phyloP scores from a whole-genome alignment of 2,888 invertebrate genomes.

The Microplitis deprimator region DNA sequence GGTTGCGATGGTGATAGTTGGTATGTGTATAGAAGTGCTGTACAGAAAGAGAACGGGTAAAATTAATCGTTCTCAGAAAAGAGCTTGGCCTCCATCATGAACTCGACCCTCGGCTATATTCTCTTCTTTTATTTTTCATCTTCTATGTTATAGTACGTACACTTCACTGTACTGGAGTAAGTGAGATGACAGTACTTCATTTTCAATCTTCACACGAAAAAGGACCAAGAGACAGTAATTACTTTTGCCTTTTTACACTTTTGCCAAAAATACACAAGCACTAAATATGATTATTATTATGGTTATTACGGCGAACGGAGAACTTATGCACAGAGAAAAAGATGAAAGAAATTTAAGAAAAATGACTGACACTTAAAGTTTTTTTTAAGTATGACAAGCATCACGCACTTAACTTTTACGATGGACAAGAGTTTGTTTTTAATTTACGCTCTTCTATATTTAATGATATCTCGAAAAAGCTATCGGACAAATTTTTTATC shows the following conservation, averaged over 20 bases:
- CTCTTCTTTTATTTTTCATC: conserved; percentile 4
- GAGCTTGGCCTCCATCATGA: conserved; percentile 29
- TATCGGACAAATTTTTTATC: not conserved
- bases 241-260: conserved; percentile 18
- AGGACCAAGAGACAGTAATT: conserved; percentile 19
- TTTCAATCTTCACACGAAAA: conserved; percentile 40
- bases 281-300: not conserved
- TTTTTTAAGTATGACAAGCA: not conserved
- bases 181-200: conserved; percentile 41
- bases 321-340: not conserved
- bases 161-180: conserved; percentile 12
- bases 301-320: not conserved
- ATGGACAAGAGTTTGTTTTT: not conserved
- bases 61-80: conserved; percentile 49
- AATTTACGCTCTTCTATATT: not conserved
- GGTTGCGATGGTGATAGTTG: not conserved
- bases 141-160: not conserved
- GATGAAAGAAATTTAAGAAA: not conserved
- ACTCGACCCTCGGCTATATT: conserved; percentile 7
- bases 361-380: not conserved
- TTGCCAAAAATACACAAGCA: conserved; percentile 17
- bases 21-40: conserved; percentile 7
- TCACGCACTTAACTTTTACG: not conserved
- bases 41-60: conserved; percentile 31
- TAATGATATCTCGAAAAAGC: not conserved